Evolutionary conservation across 2,113 vertebrate species (phyloP), one percentile per base, ranked within the genome.

Genomic region (Tretioscincus oriximinensis): DNA sequence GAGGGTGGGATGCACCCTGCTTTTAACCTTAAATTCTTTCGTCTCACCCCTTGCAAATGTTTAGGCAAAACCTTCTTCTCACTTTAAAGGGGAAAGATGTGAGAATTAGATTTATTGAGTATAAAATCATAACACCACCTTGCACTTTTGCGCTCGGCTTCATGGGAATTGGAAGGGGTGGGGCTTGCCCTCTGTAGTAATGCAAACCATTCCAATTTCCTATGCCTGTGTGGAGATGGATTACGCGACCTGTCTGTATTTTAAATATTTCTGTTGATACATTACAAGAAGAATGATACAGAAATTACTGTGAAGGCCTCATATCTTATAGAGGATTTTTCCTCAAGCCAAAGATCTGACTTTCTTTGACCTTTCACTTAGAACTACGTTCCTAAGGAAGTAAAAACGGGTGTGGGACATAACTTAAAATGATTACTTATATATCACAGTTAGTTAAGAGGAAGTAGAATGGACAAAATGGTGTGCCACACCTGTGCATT

Each of bases 1-100:
- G 81, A 83, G 76, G 80, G 78, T 83, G 78, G 80, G 80, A 61
- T 89, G 85, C 85, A 86, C 90, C 88, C 91, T 93, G 89, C 91
- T 95, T 95, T 93, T 93, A 93, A 88, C 84, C 90, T 88, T 89
- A 93, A 68, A 90, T 80, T 88, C 81, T 85, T 92, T 78, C 83
- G 63, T 81, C 45, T 86, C 75, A 86, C 66, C 35, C n/a, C 81
- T 88, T 89, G 85, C 78, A 72, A 91, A 74, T 26, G 26, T 11
- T 29, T 75, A 31, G 7, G 64, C 41, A 29, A 1, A 20, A 29
- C 9, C 41, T 60, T 8, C 7, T 74, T 47, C n/a, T 87, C 0
- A 2, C 0, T 88, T 89, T 66, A 54, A 63, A 61, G 79, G 79
- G 7, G 58, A 49, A 51, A 73, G 78, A 70, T 66, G 73, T 86